These are phyloP conservation scores for Potamilus streckersoni DNA, from an alignment of 1,140 invertebrate species.

Conservation along the genomic window DNA sequence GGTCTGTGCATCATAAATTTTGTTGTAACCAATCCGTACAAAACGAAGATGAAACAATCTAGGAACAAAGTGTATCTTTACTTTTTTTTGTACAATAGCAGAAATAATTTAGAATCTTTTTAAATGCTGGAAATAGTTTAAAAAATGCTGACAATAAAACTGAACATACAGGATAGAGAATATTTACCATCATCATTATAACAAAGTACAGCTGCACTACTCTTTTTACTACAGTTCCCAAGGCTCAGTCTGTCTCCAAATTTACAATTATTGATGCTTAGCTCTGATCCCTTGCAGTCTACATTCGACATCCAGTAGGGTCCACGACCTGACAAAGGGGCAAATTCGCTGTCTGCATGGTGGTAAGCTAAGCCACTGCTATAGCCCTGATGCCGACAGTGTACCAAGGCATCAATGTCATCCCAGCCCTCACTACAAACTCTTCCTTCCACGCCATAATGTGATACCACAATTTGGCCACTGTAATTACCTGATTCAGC, in stretches of 20 bases:
- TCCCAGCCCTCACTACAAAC: slow-evolving; percentile 55
- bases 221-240: slow-evolving; percentile 48
- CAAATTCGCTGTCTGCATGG: slow-evolving; percentile 40
- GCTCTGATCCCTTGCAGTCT: slow-evolving; percentile 53
- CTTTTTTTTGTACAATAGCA: too few relatives aligned
- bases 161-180: neutral
- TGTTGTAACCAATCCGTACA: neutral
- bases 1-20: neutral
- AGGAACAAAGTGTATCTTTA: too few relatives aligned
- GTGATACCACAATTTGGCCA: slow-evolving; percentile 48
- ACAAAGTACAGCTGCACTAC: slow-evolving; percentile 53
- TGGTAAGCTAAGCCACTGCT: slow-evolving; percentile 48
- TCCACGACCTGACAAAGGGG: slow-evolving; percentile 35
- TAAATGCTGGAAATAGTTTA: too few relatives aligned
- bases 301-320: slow-evolving; percentile 58
- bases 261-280: slow-evolving; percentile 40
- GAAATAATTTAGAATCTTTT: neutral
- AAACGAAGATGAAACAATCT: too few relatives aligned
- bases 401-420: slow-evolving; percentile 52
- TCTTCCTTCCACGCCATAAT: slow-evolving; percentile 49
- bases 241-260: slow-evolving; percentile 40
- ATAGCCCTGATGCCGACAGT: slow-evolving; percentile 42
- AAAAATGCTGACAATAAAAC: neutral
- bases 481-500: slow-evolving; percentile 18
- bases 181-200: slow-evolving; percentile 49